Evolutionary conservation across 2,113 vertebrate genomes (phyloP).

Genomic region (Halichoerus grypus): DNA sequence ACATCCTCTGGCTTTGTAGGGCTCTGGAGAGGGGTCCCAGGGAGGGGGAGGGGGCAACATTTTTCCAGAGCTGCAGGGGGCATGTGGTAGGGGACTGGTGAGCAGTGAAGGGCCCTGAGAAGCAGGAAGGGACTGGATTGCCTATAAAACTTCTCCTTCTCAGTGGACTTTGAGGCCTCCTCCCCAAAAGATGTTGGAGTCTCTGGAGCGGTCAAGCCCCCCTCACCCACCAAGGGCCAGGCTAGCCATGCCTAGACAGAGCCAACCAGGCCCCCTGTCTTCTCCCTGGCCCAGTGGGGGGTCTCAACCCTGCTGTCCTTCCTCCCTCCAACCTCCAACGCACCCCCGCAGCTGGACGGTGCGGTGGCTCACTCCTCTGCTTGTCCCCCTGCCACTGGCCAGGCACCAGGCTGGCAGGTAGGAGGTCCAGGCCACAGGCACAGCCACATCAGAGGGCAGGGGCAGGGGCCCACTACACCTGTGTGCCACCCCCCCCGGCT

Average conservation of each 20-base stretch:
- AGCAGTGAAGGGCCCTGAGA: background rate
- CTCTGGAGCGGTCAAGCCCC: background rate
- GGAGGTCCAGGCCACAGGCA: background rate
- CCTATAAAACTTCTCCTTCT: background rate
- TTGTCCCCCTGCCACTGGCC: background rate
- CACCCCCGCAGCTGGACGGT: background rate
- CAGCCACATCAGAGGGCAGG: accelerated
- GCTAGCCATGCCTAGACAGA: background rate
- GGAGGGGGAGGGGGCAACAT: background rate
- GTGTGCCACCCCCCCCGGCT: background rate
- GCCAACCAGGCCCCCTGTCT: background rate
- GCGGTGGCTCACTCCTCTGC: background rate
- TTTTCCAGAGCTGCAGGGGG: background rate
- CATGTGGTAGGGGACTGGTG: background rate
- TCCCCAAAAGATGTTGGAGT: accelerated
- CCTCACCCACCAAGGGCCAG: background rate
- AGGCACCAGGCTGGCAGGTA: background rate
- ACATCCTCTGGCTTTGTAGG: background rate
- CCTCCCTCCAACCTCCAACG: background rate
- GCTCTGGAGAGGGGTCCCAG: background rate
- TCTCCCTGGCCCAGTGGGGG: background rate
- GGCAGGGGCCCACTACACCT: background rate
- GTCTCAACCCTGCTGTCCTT: background rate
- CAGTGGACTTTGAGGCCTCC: background rate
- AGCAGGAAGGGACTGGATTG: background rate